Evolutionary conservation across 2,888 invertebrate species (phyloP).

Genomic region (Nymphalis urticae): DNA sequence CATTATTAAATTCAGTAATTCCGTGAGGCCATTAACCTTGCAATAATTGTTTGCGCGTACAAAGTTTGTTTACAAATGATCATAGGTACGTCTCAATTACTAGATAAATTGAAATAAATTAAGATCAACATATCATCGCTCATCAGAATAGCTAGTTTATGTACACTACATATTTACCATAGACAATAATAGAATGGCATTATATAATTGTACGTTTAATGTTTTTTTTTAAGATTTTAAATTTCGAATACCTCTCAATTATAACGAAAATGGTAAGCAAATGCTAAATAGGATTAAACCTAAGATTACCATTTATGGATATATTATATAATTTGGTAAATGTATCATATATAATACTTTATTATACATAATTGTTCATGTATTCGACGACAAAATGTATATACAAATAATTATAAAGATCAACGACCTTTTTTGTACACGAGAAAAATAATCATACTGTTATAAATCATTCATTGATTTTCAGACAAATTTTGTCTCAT

Average conservation of each 20-base stretch:
- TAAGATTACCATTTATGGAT: no score
- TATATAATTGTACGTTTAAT: no score
- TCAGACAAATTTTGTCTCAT: background rate
- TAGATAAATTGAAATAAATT: slow-evolving; percentile 23
- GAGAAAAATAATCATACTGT: background rate
- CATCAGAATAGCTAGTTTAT: slow-evolving; percentile 11
- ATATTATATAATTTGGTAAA: no score
- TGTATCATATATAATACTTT: background rate
- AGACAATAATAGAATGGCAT: background rate
- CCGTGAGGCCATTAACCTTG: background rate
- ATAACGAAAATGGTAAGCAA: no score
- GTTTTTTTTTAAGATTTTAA: no score
- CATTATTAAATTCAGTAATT: background rate
- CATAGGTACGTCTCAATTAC: slow-evolving; percentile 14
- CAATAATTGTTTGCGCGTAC: background rate
- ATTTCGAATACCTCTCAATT: no score
- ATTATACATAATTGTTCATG: background rate
- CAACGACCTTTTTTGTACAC: background rate
- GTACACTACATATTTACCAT: background rate
- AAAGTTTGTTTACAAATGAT: slow-evolving; percentile 1
- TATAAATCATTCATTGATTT: slow-evolving; percentile 1
- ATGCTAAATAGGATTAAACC: no score
- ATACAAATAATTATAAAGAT: background rate
- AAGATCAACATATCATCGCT: slow-evolving; percentile 14
- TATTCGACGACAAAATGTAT: background rate